Evolutionary conservation across 2,113 vertebrate genomes (phyloP).

Genomic region (Rhabdomys dilectus): DNA sequence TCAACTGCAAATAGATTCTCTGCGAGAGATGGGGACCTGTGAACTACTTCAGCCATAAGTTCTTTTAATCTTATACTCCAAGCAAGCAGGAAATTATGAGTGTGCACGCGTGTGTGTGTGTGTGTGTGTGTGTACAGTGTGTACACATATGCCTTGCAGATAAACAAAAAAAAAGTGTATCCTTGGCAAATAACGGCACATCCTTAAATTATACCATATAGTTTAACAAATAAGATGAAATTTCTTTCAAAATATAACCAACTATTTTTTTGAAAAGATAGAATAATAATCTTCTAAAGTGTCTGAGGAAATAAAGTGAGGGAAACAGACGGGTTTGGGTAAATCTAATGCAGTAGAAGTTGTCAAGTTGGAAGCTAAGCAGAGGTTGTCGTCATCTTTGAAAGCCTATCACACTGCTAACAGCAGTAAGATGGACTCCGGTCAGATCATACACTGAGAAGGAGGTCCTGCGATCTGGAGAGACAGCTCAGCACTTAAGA

Average conservation of each 20-base stretch:
- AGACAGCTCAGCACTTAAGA: neutral
- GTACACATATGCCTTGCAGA: neutral
- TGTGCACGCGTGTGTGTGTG: neutral
- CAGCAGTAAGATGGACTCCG: neutral
- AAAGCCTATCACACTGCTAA: neutral
- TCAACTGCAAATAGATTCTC: neutral
- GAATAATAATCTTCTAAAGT: neutral
- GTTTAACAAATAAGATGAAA: neutral
- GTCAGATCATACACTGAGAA: neutral
- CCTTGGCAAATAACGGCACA: neutral
- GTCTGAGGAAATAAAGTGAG: neutral
- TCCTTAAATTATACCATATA: neutral
- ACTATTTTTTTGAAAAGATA: constrained; percentile 6
- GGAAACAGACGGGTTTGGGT: neutral
- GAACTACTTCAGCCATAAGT: neutral
- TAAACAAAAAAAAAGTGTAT: neutral
- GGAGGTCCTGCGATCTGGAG: neutral
- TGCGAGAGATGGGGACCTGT: neutral
- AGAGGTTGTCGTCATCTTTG: neutral
- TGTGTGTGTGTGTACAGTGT: neutral
- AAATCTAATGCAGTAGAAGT: neutral
- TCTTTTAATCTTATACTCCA: neutral
- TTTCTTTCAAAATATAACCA: neutral
- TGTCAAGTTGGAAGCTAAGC: neutral
- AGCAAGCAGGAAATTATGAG: neutral